These are phyloP conservation scores for Pseudococcus longispinus DNA, from an alignment of 2,888 invertebrate species.

Conservation along the genomic window DNA sequence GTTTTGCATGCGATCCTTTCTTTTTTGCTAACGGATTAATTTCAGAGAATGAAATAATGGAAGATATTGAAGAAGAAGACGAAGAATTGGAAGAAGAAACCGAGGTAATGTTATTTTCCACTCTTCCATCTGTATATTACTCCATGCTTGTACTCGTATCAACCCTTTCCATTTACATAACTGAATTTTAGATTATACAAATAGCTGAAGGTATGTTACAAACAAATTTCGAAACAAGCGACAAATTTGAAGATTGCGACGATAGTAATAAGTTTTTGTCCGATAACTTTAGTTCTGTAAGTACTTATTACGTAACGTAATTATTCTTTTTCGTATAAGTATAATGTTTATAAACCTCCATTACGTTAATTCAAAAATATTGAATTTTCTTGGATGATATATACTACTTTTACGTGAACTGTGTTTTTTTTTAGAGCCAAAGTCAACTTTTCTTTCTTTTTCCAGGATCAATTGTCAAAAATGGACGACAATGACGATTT, in stretches of 20 bases:
- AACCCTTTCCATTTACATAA: neutral
- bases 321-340: neutral
- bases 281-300: neutral
- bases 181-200: neutral
- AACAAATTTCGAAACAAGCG: conserved; percentile 34
- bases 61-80: conserved; percentile 50
- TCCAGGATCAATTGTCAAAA: neutral
- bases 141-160: neutral
- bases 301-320: neutral
- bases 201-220: conserved; percentile 37
- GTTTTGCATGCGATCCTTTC: neutral
- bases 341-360: too few relatives aligned
- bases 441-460: neutral
- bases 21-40: conserved; percentile 19
- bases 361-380: too few relatives aligned
- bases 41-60: conserved; percentile 45
- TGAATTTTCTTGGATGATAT: too few relatives aligned
- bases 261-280: conserved; percentile 5
- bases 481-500: conserved; percentile 11
- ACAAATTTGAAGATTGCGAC: neutral
- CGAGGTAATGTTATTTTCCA: neutral
- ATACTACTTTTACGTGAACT: too few relatives aligned
- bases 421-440: too few relatives aligned
- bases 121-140: neutral
- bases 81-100: conserved; percentile 45